Base-by-base conservation (phyloP, 2,113 vertebrate genomes). In the Corapipo altera region DNA sequence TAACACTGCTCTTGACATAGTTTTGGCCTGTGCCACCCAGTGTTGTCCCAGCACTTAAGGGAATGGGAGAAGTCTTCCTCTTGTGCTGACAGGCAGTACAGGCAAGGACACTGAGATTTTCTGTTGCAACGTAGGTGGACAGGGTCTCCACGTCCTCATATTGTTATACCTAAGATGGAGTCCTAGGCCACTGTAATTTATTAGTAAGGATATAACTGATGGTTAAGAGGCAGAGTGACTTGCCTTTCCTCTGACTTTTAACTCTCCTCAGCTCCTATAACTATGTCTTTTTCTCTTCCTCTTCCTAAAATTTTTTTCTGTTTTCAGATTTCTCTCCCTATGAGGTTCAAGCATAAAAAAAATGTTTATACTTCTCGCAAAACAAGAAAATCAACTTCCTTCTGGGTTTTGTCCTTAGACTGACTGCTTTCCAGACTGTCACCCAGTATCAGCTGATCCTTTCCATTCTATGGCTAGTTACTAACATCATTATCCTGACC, bases 301-400 rank as follows among this genome's bases (percentile, higher is more conserved):
- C 5, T 6, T 62, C 22, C 7, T 49, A 80, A 43, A 67, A 11
- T 41, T 80, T 82, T 57, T 17, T 62, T 67, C 32, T 12, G 12
- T 57, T 94, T 83, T 62, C n/a, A 83, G 23, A 35, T 65, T 66
- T 77, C 17, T 23, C 37, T 81, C 10, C 9, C 24, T 66, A 28
- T 6, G 18, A 55, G 15, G 5, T 69, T 57, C 23, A 76, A 84
- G 39, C 7, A 37, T 57, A 9, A 41, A 1, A 21, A 64, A 58
- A n/a, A 12, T 5, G 1, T 9, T 23, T 51, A n/a, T 24, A 5
- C 1, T 85, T 8, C 30, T 67, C 11, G 1, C 2, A 49, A 58
- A 89, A n/a, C 3, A 12, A 46, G 54, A 80, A 24, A 2, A 0
- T 15, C 1, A 3, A 0, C 70, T 86, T 93, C 3, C 5, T 64